Base-by-base conservation (phyloP, 2,797 vertebrate species). In the Ficedula albicollis region DNA sequence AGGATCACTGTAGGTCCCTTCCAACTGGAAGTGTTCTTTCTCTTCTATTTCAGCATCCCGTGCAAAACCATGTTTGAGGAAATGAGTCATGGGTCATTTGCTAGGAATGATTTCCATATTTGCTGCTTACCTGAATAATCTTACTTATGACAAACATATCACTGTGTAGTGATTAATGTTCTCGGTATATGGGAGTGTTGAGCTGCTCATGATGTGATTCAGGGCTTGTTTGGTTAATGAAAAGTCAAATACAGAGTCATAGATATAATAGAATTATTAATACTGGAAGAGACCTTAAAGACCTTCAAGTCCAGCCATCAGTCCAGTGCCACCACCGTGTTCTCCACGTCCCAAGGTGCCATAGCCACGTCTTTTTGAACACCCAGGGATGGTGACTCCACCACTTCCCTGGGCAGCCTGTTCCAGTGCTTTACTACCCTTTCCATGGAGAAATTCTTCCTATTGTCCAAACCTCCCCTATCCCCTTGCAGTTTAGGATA, bases 101-200 rank as follows among this genome's bases (percentile, higher is more conserved):
- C 39, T 34, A 16, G 20, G 59, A 43, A 52, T 75, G 4, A 44
- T 56, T 91, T 78, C n/a, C 17, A 6, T 13, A 16, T 75, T 60
- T 84, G 16, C 56, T 32, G 5, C 22, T 67, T 52, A 34, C 32
- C 43, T 72, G 87, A 60, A 67, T 56, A 64, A 44, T 59, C 59
- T 30, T 36, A n/a, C 51, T 54, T 54, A 19, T 54, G 51, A 54
- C 51, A 54, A 11, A 20, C 5, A 30, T 19, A 54, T 32, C 51
- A 54, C 51, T 60, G 44, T 27, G 48, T 21, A 10, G 21, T 29
- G 54, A 41, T 18, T 62, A 38, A 23, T 48, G 29, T 17, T 87
- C 26, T 48, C 2, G 0, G 19, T 14, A 5, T 11, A 3, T 41
- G 46, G 9, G 20, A 11, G 5, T 2, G 7, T 38, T n/a, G 15